Evolutionary conservation across 2,113 vertebrate species (phyloP), one percentile per base, ranked within the genome.

Genomic region (Polypterus bichir): DNA sequence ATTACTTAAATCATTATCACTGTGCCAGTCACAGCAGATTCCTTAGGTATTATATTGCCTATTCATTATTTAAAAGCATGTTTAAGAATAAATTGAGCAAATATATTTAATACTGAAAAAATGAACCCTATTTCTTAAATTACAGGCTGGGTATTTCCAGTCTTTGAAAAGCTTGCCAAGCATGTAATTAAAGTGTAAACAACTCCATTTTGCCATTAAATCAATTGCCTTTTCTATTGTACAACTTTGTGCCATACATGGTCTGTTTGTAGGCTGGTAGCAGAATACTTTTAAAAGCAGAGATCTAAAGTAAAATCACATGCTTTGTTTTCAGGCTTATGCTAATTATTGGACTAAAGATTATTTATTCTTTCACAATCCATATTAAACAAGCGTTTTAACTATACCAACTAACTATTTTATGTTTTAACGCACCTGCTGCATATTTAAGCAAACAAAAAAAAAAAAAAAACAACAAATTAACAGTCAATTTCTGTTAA

Each of bases 51-150:
- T 54, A 59, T 47, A 60, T 64, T 54, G 47, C 63, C 48, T 47
- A 59, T 64, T 55, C 58, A 59, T 64, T 52, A 64, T 64, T 44
- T 48, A 64, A 57, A 57, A 57, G 11, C 49, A 44, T 59, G 49
- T 64, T 64, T 57, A 48, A 59, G 59, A 52, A 49, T 54, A 48
- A 59, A 54, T 11, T 8, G 47, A 60, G 7, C 3, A 60, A 60
- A 60, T 6, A 60, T 57, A 57, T 47, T 9, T 11, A 60, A 60
- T 58, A 58, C 56, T 58, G 8, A 44, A 27, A 45, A 45, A 58
- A 58, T 58, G 56, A 58, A 27, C 46, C 46, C 46, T 58, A 58
- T 45, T 58, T 58, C 27, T 58, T 11, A 44, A 58, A 44, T 58
- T 58, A 45, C 56, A 44, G 44, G n/a, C 7, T 58, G 56, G 56